Evolutionary conservation across 2,797 vertebrate genomes (phyloP).

Genomic region (Nasua narica): DNA sequence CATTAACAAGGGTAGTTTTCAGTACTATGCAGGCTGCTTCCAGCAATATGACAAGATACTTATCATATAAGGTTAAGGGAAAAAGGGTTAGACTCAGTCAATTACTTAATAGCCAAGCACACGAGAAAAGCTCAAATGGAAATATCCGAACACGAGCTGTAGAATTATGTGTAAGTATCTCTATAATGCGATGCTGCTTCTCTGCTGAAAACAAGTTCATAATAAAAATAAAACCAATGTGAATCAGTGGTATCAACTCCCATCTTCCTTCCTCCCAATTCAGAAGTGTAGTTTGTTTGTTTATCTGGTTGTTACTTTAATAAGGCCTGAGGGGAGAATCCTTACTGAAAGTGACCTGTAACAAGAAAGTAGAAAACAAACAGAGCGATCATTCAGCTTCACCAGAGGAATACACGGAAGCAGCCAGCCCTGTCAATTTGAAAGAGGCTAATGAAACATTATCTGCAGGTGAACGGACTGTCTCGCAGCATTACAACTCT

Average conservation of each 20-base stretch:
- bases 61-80: background rate
- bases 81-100: background rate
- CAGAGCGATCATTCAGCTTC: conserved; percentile 59
- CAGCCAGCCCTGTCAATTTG: conserved; percentile 57
- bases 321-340: conserved; percentile 59
- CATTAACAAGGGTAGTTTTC: background rate
- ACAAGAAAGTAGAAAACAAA: conserved; percentile 65
- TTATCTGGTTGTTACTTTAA: conserved; percentile 67
- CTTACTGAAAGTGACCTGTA: conserved; percentile 65
- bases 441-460: conserved; percentile 77
- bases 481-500: conserved; percentile 63
- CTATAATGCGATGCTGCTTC: background rate
- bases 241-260: background rate
- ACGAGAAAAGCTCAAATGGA: background rate
- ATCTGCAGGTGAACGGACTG: conserved; percentile 68
- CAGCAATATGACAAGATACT: conserved; percentile 1
- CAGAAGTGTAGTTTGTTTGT: conserved; percentile 23
- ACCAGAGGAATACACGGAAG: conserved; percentile 42
- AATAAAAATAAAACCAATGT: background rate
- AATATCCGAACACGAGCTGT: background rate
- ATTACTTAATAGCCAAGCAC: background rate
- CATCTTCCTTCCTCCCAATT: conserved; percentile 34
- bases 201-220: background rate
- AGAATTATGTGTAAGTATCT: background rate
- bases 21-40: background rate